phyloP scores from a whole-genome alignment of 2,888 invertebrate genomes.

The Caenorhabditis doughertyi region DNA sequence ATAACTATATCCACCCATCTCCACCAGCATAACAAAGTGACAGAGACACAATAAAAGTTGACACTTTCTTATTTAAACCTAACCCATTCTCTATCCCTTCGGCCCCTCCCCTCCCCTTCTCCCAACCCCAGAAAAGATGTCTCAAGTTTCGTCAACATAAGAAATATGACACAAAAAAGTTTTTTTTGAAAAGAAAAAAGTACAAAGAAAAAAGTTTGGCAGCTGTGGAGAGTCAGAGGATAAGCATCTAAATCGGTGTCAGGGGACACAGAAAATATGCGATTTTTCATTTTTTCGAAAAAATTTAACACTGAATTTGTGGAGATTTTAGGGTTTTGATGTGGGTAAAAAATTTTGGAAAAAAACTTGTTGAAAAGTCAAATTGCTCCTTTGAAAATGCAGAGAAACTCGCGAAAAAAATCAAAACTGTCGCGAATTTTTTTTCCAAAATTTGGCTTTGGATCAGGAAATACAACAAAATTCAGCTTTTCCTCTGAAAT shows the following conservation, averaged over 20 bases:
- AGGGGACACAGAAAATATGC: background rate
- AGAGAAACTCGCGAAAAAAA: too few relatives aligned
- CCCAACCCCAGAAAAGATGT: too few relatives aligned
- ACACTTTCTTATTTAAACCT: conserved; percentile 3
- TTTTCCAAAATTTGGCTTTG: too few relatives aligned
- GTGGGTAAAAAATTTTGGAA: too few relatives aligned
- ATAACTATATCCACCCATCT: conserved; percentile 8
- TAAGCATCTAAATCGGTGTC: conserved; percentile 26
- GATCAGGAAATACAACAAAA: too few relatives aligned
- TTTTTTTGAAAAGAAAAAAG: conserved; percentile 12
- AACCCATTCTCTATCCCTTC: background rate
- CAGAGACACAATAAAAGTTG: conserved; percentile 4
- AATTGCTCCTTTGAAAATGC: too few relatives aligned
- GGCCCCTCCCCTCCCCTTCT: background rate
- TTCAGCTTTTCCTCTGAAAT: too few relatives aligned
- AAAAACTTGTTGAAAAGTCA: too few relatives aligned
- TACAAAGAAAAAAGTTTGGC: conserved; percentile 20
- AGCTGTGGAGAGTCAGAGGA: background rate
- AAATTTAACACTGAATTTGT: too few relatives aligned
- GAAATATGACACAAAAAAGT: conserved; percentile 16
- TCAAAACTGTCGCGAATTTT: too few relatives aligned
- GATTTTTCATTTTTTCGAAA: too few relatives aligned
- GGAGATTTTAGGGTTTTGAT: background rate
- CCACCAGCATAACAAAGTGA: background rate
- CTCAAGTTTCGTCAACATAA: background rate